Conservation (phyloP, 2,888 invertebrate genomes). For the Theodoxus fluviatilis region DNA sequence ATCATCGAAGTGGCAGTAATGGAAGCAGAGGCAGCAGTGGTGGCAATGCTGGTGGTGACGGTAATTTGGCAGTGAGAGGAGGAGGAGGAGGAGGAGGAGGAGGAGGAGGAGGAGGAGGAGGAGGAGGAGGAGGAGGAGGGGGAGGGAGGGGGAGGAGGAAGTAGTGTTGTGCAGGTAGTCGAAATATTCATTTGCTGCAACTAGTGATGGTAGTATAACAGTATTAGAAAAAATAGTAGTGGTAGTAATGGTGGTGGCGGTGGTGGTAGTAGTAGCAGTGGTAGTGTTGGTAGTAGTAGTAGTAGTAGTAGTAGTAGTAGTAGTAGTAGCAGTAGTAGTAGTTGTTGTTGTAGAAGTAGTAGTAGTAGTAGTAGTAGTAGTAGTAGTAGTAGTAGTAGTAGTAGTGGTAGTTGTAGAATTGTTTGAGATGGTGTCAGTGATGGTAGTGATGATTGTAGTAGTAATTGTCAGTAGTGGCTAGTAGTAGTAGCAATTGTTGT, state of each 20-base stretch:
- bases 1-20: no score
- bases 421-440: no score
- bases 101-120: not conserved
- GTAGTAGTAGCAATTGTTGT: no score
- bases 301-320: conserved; percentile 24
- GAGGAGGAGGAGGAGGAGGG: not conserved
- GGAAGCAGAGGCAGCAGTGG: no score
- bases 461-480: no score
- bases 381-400: not conserved
- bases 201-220: not conserved
- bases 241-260: conserved; percentile 18
- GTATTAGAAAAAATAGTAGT: conserved; percentile 11
- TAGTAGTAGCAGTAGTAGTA: conserved; percentile 21
- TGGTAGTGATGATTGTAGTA: no score
- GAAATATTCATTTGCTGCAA: not conserved
- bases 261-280: conserved; percentile 22
- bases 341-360: conserved; percentile 16
- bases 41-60: no score
- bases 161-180: not conserved
- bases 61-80: conserved; percentile 17
- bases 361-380: not conserved
- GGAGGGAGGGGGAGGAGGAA: not conserved
- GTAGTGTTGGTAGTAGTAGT: conserved; percentile 20
- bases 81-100: not conserved
- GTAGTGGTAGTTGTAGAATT: conserved; percentile 11